These are phyloP conservation scores for Chloroceryle inda DNA, from an alignment of 2,797 vertebrate genomes.

Conservation along the genomic window DNA sequence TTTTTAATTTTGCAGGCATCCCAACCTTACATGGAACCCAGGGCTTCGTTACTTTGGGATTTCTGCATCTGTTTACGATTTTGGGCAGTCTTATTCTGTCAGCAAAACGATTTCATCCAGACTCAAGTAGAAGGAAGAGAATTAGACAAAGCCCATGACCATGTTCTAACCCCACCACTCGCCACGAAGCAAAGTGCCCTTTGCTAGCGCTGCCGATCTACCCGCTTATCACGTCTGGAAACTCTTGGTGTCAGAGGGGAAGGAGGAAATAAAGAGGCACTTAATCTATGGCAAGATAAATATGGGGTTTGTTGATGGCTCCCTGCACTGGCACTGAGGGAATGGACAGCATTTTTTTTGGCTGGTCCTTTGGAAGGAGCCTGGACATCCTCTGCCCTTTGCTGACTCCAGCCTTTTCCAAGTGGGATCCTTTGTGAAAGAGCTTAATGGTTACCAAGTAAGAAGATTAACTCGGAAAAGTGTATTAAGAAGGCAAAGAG, in stretches of 20 bases:
- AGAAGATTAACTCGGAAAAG: not conserved
- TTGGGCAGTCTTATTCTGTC: not conserved
- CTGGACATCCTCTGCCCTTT: not conserved
- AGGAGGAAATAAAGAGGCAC: not conserved
- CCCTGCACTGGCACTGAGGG: not conserved
- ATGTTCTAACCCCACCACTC: not conserved
- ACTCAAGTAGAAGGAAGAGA: not conserved
- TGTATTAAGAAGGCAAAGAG: not conserved
- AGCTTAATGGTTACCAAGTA: not conserved
- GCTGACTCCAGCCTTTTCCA: not conserved
- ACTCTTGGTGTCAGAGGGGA: not conserved
- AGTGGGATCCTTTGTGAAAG: not conserved
- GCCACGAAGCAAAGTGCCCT: not conserved
- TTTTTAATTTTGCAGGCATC: not conserved
- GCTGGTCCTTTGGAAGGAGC: not conserved
- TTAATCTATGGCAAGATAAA: not conserved
- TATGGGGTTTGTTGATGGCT: not conserved
- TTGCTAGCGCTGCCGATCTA: not conserved
- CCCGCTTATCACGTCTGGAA: not conserved
- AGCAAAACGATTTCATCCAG: not conserved
- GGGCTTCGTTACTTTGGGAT: not conserved
- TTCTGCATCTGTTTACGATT: not conserved
- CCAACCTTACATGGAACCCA: not conserved
- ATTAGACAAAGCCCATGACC: not conserved
- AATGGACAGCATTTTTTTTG: rapidly evolving